Evolutionary conservation across 2,888 invertebrate species (phyloP).

Genomic region (Diachrysia chrysitis): DNA sequence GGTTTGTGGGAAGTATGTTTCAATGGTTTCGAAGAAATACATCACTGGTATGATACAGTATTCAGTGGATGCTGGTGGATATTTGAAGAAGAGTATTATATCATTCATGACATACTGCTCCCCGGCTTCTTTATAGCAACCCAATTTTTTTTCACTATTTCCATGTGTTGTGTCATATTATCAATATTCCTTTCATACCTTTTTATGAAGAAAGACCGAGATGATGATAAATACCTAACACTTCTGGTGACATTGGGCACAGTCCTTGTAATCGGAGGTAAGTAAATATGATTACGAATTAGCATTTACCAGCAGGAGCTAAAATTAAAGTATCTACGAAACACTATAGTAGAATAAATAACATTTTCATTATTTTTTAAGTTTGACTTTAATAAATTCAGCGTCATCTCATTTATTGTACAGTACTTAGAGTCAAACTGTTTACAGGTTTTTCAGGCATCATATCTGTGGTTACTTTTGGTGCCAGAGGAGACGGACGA

Average conservation of each 20-base stretch:
- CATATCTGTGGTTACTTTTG: constrained; percentile 96
- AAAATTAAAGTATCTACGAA: background rate
- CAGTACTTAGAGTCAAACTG: background rate
- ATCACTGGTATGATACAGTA: constrained; percentile 94
- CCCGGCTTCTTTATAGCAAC: constrained; percentile 98
- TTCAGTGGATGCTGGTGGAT: constrained; percentile 99
- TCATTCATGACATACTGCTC: constrained; percentile 96
- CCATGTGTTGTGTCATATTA: constrained; percentile 94
- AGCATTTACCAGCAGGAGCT: constrained; percentile 8
- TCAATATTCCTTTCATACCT: constrained; percentile 93
- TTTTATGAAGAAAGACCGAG: constrained; percentile 93
- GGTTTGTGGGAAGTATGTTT: constrained; percentile 99
- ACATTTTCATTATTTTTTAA: too few relatives aligned
- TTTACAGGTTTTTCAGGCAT: constrained; percentile 93
- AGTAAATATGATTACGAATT: constrained; percentile 38
- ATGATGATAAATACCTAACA: constrained; percentile 93
- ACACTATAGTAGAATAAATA: too few relatives aligned
- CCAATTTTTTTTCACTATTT: constrained; percentile 97
- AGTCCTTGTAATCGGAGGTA: constrained; percentile 92
- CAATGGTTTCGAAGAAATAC: constrained; percentile 95
- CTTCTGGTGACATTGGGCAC: constrained; percentile 93
- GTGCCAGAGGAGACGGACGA: constrained; percentile 96
- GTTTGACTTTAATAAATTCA: too few relatives aligned
- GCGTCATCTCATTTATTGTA: too few relatives aligned
- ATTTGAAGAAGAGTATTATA: constrained; percentile 98